phyloP scores from a whole-genome alignment of 2,113 vertebrate species.

The Phocoena sinus region DNA sequence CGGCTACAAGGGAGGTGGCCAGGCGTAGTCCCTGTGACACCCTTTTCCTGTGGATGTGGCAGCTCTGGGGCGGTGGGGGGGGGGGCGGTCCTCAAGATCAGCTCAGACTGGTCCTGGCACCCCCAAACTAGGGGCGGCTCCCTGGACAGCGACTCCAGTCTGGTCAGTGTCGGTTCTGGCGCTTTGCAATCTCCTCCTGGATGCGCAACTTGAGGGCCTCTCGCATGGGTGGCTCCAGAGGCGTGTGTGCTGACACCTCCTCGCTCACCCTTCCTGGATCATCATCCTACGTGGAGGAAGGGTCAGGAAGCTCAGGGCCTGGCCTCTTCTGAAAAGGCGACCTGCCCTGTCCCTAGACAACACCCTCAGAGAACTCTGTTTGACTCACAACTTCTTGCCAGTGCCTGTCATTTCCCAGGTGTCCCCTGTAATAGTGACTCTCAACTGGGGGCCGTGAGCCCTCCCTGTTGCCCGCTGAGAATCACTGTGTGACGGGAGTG shows the following conservation, averaged over 20 bases:
- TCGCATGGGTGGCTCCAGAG: slow-evolving; percentile 86
- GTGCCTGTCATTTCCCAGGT: slow-evolving; percentile 9
- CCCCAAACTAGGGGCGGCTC: neutral
- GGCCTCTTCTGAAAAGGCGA: neutral
- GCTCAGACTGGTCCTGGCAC: neutral
- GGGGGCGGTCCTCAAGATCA: neutral
- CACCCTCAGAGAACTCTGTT: neutral
- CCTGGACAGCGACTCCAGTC: slow-evolving; percentile 15
- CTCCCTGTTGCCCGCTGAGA: neutral
- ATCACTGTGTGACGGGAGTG: neutral
- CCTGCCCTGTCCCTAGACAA: slow-evolving; percentile 14
- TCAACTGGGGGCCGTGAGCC: neutral
- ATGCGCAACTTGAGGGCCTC: slow-evolving; percentile 85
- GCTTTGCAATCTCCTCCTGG: slow-evolving; percentile 88
- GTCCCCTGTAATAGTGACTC: slow-evolving; percentile 1
- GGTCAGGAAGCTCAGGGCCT: slow-evolving; percentile 55
- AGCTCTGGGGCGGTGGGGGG: neutral
- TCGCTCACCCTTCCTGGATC: slow-evolving; percentile 86
- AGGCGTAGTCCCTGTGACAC: neutral
- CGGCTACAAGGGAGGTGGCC: neutral
- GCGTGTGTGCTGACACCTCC: slow-evolving; percentile 84
- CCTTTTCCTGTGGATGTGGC: neutral
- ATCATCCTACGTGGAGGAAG: slow-evolving; percentile 82
- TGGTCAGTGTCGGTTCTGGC: slow-evolving; percentile 82
- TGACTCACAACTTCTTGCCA: neutral